Percentiles rank a stretch among this genome's conserved stretches.
Conservation (phyloP, 1,140 invertebrate species). For the Zaprionus tsacasi region DNA sequence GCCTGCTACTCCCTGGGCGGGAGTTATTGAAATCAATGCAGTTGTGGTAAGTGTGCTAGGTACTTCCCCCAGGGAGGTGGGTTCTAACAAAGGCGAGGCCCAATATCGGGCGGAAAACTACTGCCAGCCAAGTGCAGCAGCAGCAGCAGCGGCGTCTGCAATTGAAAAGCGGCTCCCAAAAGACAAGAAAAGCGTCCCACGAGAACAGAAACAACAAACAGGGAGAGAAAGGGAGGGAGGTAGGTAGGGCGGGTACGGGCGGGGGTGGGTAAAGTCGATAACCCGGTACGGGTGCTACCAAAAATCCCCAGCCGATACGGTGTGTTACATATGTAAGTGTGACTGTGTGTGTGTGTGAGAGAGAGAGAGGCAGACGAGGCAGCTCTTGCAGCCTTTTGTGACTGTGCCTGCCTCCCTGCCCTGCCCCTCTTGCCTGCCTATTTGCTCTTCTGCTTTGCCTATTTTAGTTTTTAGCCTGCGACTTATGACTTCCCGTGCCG, state of each 20-base stretch:
- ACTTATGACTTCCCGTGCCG: constrained; percentile 72
- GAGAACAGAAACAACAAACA: constrained; percentile 71
- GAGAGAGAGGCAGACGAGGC: background rate
- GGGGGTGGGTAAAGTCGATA: constrained; percentile 72
- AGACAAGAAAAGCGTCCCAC: constrained; percentile 51
- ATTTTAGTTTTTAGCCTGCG: constrained; percentile 61
- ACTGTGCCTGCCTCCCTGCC: constrained; percentile 31
- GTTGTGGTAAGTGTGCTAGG: constrained; percentile 29
- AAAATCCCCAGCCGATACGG: constrained; percentile 35
- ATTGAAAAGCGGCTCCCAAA: constrained; percentile 45
- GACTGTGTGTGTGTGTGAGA: constrained; percentile 49
- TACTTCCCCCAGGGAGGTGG: constrained; percentile 3
- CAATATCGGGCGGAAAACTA: constrained; percentile 30
- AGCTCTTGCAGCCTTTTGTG: constrained; percentile 33
- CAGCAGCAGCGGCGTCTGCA: constrained; percentile 36
- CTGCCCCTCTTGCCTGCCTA: constrained; percentile 49
- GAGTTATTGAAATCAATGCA: constrained; percentile 11
- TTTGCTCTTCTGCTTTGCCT: constrained; percentile 77
- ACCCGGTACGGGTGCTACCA: constrained; percentile 57
- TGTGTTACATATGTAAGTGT: constrained; percentile 40
- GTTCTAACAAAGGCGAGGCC: constrained; percentile 16
- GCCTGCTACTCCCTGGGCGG: background rate
- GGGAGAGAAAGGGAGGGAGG: background rate
- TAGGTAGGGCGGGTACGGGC: background rate
- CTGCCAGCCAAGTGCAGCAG: constrained; percentile 6